Evolutionary conservation across 2,797 vertebrate genomes (phyloP).

Genomic region (Adrianichthys oophorus): DNA sequence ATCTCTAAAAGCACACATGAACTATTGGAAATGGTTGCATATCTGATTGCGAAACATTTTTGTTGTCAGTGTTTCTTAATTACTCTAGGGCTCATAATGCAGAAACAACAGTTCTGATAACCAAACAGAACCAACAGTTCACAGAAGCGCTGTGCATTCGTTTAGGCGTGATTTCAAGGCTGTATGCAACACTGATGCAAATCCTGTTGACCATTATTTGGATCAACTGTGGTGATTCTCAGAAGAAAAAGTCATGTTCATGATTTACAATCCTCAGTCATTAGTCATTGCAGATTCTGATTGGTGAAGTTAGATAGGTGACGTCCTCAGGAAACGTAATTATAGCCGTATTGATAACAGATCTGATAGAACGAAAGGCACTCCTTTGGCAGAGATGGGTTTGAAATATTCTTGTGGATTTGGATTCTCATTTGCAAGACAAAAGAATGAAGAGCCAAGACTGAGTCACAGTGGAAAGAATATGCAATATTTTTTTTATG

Average conservation of each 20-base stretch:
- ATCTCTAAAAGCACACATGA: too few relatives aligned
- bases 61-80: conserved; percentile 51
- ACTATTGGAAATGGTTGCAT: too few relatives aligned
- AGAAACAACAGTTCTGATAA: conserved; percentile 58
- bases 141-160: not conserved
- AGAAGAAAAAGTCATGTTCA: not conserved
- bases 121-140: conserved; percentile 42
- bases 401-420: conserved; percentile 1
- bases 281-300: conserved; percentile 15
- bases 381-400: not conserved
- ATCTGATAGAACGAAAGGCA: conserved; percentile 52
- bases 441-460: not conserved
- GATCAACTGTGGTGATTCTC: not conserved
- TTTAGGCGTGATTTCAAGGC: not conserved
- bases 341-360: conserved; percentile 25
- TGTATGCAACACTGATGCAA: conserved; percentile 24
- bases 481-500: not conserved
- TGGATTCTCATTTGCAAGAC: not conserved
- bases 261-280: conserved; percentile 7
- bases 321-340: conserved; percentile 11
- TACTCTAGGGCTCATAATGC: conserved; percentile 43
- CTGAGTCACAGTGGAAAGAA: not conserved
- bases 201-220: conserved; percentile 20
- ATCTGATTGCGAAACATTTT: conserved; percentile 40
- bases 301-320: conserved; percentile 24